Evolutionary conservation across 2,797 vertebrate genomes (phyloP).

Genomic region (Tokudaia tokunoshimensis): DNA sequence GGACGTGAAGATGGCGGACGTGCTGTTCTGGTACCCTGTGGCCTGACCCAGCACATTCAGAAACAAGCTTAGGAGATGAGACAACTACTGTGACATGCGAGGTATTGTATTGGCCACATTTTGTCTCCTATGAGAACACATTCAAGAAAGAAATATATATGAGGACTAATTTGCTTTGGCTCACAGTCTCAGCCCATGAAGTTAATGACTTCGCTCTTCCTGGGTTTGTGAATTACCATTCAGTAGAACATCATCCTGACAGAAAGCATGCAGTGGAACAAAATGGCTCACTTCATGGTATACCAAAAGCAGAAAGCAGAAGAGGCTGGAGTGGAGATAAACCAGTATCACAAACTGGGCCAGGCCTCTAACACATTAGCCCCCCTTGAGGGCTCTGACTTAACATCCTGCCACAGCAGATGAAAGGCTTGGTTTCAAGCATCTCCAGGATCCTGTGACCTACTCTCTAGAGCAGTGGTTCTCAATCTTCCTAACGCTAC

Average conservation of each 20-base stretch:
- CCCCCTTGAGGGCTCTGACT: too few species aligned
- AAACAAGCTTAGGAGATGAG: background rate
- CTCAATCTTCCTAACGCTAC: background rate
- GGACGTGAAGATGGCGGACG: background rate
- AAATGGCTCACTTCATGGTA: background rate
- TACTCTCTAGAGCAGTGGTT: background rate
- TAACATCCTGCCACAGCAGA: background rate
- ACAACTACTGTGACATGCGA: background rate
- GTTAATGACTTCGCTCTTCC: background rate
- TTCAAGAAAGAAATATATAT: background rate
- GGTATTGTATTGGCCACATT: background rate
- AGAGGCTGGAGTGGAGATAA: background rate
- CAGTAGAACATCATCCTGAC: too few species aligned
- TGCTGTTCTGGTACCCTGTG: too few species aligned
- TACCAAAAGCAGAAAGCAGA: too few species aligned
- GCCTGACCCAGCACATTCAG: background rate
- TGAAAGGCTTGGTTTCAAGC: background rate
- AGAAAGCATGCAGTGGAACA: background rate
- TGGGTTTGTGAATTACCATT: background rate
- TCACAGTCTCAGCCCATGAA: background rate
- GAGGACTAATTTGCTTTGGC: background rate
- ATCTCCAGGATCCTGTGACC: background rate
- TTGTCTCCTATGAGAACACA: background rate
- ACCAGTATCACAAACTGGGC: background rate
- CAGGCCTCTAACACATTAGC: background rate